A percentile compares a stretch with the other conserved stretches of the same genome.
phyloP scores from a whole-genome alignment of 2,797 vertebrate genomes.

The Neomorphus geoffroyi region DNA sequence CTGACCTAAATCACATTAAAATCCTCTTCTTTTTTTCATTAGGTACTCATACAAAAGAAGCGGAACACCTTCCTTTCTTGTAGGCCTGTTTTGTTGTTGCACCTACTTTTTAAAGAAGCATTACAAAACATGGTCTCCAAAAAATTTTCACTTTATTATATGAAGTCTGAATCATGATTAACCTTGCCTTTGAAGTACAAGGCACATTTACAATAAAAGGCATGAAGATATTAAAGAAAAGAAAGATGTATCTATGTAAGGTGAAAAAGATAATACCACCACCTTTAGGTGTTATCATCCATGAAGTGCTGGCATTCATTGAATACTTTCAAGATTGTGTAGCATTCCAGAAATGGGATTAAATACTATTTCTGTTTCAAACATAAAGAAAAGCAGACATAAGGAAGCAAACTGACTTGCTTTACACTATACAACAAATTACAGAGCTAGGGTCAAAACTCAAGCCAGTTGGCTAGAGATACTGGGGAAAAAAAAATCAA shows the following conservation, averaged over 20 bases:
- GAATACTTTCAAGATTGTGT: background rate
- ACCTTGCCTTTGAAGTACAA: constrained; percentile 8
- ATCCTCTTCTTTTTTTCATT: background rate
- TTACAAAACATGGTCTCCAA: background rate
- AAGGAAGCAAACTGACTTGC: background rate
- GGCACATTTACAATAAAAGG: background rate
- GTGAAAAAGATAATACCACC: background rate
- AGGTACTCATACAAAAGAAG: background rate
- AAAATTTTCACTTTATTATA: background rate
- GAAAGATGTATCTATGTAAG: background rate
- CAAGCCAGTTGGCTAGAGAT: background rate
- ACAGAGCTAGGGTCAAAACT: background rate
- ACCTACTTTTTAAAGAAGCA: background rate
- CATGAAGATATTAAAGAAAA: background rate
- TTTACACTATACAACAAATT: background rate
- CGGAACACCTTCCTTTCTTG: background rate
- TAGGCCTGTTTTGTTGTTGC: background rate
- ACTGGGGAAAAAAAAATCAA: background rate
- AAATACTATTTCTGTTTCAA: background rate
- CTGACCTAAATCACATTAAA: background rate
- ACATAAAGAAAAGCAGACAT: background rate
- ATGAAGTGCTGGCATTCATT: background rate
- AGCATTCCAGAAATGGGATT: background rate
- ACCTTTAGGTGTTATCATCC: background rate
- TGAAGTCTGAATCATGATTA: background rate